A percentile compares a stretch with the other conserved stretches of the same genome.
These are phyloP conservation scores for Latrodectus hesperus DNA, from an alignment of 2,888 invertebrate genomes.

Conservation along the genomic window DNA sequence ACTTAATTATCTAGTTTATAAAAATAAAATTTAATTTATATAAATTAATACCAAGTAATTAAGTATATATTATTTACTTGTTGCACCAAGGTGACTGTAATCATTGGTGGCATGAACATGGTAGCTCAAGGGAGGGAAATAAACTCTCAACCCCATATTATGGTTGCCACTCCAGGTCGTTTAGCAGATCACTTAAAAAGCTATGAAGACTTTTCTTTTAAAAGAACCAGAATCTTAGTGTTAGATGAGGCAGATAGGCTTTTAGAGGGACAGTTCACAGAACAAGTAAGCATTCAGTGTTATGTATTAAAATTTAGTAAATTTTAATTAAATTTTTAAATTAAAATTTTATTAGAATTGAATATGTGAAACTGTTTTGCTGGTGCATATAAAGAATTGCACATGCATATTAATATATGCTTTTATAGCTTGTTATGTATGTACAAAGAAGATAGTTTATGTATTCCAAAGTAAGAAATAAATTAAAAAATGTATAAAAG, in stretches of 20 bases:
- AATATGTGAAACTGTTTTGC: no score
- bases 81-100: conserved; percentile 77
- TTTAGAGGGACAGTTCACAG: conserved; percentile 85
- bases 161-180: conserved; percentile 96
- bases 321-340: conserved; percentile 2
- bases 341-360: no score
- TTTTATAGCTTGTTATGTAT: no score
- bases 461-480: no score
- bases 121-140: conserved; percentile 89
- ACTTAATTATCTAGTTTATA: no score
- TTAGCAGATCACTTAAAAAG: conserved; percentile 93
- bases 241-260: conserved; percentile 97
- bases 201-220: conserved; percentile 81
- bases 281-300: conserved; percentile 77
- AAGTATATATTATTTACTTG: no score
- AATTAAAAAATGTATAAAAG: no score
- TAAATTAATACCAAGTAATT: no score
- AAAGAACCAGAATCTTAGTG: conserved; percentile 88
- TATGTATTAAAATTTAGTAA: neutral
- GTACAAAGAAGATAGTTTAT: no score
- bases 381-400: no score
- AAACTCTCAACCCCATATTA: conserved; percentile 90
- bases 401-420: no score
- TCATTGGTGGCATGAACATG: conserved; percentile 97
- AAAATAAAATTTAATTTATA: no score